Evolutionary conservation across 2,888 invertebrate species (phyloP).

Genomic region (Eupsilia transversa): DNA sequence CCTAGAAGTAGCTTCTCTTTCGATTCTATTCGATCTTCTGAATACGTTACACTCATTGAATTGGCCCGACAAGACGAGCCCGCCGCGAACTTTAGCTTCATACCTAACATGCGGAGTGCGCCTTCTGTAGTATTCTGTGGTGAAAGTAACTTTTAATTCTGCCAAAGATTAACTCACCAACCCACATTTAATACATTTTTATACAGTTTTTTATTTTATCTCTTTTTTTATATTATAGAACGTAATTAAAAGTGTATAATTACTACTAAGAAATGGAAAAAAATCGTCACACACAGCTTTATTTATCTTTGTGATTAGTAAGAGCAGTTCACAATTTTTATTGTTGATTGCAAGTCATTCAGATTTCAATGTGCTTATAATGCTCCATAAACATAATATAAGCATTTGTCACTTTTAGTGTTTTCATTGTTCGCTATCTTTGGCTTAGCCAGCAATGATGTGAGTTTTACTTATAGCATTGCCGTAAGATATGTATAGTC

Average conservation of each 20-base stretch:
- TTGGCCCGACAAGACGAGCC: too few relatives aligned
- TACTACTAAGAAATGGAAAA: constrained; percentile 4
- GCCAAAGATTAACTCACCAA: background rate
- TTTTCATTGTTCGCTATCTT: constrained; percentile 8
- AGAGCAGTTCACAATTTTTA: constrained; percentile 8
- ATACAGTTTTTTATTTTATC: background rate
- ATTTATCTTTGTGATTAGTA: constrained; percentile 6
- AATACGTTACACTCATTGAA: too few relatives aligned
- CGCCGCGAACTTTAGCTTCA: too few relatives aligned
- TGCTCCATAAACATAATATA: constrained; percentile 19
- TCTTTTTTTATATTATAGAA: too few relatives aligned
- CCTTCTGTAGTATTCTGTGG: too few relatives aligned
- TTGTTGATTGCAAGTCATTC: constrained; percentile 35
- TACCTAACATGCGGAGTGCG: too few relatives aligned
- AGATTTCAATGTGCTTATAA: constrained; percentile 26
- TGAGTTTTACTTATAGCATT: background rate
- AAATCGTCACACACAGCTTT: background rate
- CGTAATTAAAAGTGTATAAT: background rate
- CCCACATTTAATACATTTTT: background rate
- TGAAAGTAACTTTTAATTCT: background rate
- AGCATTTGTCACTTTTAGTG: constrained; percentile 27
- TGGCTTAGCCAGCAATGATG: constrained; percentile 1
- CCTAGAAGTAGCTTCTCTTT: too few relatives aligned
- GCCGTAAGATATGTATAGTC: background rate
- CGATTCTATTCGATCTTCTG: too few relatives aligned